Conservation (phyloP, 2,797 vertebrate genomes). For the Sarcoramphus papa region DNA sequence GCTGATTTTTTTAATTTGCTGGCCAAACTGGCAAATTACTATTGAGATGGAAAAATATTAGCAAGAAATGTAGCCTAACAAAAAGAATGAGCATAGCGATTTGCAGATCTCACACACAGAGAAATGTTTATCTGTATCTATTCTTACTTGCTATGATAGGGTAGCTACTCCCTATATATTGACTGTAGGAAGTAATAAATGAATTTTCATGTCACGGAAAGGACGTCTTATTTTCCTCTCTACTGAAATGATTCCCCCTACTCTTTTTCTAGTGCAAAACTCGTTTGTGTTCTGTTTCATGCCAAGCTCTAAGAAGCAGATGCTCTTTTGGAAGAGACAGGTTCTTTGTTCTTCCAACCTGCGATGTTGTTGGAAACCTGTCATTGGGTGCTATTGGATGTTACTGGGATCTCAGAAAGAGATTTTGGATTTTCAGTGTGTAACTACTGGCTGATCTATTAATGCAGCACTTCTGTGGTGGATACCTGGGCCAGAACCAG, state of each 20-base stretch:
- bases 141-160: background rate
- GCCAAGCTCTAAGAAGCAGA: background rate
- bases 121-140: background rate
- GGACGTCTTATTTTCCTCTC: background rate
- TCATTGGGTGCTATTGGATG: no score
- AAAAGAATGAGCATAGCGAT: background rate
- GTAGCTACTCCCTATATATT: background rate
- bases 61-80: background rate
- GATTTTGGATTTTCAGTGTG: background rate
- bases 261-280: background rate
- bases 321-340: background rate
- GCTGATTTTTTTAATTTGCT: background rate
- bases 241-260: background rate
- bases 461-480: background rate
- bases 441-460: background rate
- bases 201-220: background rate
- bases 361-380: no score
- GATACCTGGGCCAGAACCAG: background rate
- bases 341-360: background rate
- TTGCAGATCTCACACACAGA: background rate
- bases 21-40: background rate
- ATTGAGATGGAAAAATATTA: background rate
- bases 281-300: background rate
- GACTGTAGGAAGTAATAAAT: background rate
- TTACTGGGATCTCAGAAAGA: background rate